Percentiles rank a stretch among this genome's conserved stretches.
Conservation (phyloP, 2,888 invertebrate genomes). For the Dryococelus australis region DNA sequence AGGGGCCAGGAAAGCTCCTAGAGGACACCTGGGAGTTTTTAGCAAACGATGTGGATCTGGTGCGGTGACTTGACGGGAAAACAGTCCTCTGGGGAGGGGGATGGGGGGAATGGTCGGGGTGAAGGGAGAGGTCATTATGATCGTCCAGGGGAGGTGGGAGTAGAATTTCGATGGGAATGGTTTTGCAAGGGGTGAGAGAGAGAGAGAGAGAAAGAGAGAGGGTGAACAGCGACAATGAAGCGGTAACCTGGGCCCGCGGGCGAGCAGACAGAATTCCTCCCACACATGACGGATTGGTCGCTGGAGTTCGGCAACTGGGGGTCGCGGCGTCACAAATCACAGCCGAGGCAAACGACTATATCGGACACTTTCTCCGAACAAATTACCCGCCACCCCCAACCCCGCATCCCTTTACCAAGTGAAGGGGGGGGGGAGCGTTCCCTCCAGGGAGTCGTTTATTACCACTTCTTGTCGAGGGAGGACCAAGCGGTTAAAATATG, state of each 20-base stretch:
- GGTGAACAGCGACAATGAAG: neutral
- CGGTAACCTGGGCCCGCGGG: neutral
- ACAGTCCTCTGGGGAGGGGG: too few relatives aligned
- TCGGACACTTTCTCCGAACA: constrained; percentile 11
- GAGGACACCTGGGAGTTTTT: too few relatives aligned
- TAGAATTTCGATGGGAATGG: too few relatives aligned
- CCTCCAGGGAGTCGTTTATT: constrained; percentile 8
- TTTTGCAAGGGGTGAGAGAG: too few relatives aligned
- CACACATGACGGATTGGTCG: neutral
- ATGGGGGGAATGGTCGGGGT: too few relatives aligned
- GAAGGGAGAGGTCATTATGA: too few relatives aligned
- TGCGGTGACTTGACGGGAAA: too few relatives aligned
- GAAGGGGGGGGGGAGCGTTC: neutral
- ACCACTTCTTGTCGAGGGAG: neutral
- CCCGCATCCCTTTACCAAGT: neutral
- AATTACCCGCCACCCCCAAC: neutral
- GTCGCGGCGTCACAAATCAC: neutral
- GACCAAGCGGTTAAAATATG: neutral
- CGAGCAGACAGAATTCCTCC: too few relatives aligned
- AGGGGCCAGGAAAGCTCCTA: too few relatives aligned
- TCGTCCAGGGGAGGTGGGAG: too few relatives aligned
- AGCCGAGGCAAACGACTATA: neutral
- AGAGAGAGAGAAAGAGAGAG: neutral
- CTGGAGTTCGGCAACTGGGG: neutral
- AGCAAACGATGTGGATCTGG: too few relatives aligned